These are phyloP conservation scores for Myotis brandtii DNA, from an alignment of 2,113 vertebrate genomes.

Conservation along the genomic window DNA sequence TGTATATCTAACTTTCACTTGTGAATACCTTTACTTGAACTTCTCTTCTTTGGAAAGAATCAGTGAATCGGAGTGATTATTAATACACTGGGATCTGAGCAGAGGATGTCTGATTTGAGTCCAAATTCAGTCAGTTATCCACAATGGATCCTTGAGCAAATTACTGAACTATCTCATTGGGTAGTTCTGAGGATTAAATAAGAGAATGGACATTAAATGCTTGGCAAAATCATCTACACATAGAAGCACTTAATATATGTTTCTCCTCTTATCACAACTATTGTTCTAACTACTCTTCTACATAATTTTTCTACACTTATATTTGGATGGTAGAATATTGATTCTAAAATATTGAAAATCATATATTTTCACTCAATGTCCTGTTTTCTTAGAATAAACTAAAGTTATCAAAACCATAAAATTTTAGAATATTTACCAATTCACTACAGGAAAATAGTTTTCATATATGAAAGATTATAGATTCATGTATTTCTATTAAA, in stretches of 20 bases:
- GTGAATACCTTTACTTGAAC: not conserved
- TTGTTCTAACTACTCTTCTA: not conserved
- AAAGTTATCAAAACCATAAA: not conserved
- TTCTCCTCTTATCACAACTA: not conserved
- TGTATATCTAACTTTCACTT: not conserved
- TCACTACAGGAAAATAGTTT: not conserved
- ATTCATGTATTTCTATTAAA: not conserved
- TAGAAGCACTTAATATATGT: not conserved
- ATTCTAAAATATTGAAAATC: not conserved
- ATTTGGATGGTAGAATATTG: not conserved
- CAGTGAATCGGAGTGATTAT: not conserved
- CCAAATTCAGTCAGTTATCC: not conserved
- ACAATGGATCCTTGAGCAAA: not conserved
- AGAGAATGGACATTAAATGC: not conserved
- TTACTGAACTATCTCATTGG: not conserved
- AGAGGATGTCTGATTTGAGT: not conserved
- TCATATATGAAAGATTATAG: not conserved
- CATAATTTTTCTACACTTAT: not conserved
- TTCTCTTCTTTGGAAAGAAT: not conserved
- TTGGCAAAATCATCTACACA: not conserved
- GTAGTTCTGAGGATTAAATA: not conserved
- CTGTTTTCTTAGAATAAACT: not conserved
- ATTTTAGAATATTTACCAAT: not conserved
- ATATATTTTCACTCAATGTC: not conserved
- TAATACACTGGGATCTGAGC: not conserved